phyloP scores from a whole-genome alignment of 2,888 invertebrate genomes.

The Lamellibrachia columna region DNA sequence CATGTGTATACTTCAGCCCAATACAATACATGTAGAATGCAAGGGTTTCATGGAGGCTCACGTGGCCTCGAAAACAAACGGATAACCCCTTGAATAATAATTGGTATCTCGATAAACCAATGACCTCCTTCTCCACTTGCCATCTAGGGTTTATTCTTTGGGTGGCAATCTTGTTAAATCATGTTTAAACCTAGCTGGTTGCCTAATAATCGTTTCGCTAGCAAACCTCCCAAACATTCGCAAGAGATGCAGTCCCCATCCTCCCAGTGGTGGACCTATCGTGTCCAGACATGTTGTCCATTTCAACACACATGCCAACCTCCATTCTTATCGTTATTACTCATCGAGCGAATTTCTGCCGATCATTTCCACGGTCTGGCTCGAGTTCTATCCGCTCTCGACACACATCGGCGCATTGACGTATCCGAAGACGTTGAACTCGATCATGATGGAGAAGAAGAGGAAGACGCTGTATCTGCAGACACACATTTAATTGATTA shows the following conservation, averaged over 20 bases:
- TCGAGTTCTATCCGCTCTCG: slow-evolving; percentile 27
- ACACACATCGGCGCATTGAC: slow-evolving; percentile 65
- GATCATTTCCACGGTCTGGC: background rate
- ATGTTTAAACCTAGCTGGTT: background rate
- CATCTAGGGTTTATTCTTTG: too few relatives aligned
- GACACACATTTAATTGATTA: too few relatives aligned
- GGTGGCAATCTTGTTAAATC: too few relatives aligned
- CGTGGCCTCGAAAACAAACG: too few relatives aligned
- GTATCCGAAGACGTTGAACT: slow-evolving; percentile 65
- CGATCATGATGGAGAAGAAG: slow-evolving; percentile 60
- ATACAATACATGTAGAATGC: too few relatives aligned
- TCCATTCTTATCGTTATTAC: background rate
- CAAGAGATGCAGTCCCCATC: too few relatives aligned
- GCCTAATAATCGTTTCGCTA: background rate
- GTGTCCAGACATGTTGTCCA: background rate
- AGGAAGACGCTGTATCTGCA: slow-evolving; percentile 60
- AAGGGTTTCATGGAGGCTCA: too few relatives aligned
- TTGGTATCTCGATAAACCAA: too few relatives aligned
- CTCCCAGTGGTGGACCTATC: background rate
- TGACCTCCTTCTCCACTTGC: too few relatives aligned
- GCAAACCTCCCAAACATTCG: background rate
- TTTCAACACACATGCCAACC: background rate
- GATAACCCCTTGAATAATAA: too few relatives aligned
- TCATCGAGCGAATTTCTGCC: background rate
- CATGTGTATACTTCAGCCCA: too few relatives aligned